Evolutionary conservation across 2,113 vertebrate species (phyloP).

Genomic region (Pyrgilauda ruficollis): DNA sequence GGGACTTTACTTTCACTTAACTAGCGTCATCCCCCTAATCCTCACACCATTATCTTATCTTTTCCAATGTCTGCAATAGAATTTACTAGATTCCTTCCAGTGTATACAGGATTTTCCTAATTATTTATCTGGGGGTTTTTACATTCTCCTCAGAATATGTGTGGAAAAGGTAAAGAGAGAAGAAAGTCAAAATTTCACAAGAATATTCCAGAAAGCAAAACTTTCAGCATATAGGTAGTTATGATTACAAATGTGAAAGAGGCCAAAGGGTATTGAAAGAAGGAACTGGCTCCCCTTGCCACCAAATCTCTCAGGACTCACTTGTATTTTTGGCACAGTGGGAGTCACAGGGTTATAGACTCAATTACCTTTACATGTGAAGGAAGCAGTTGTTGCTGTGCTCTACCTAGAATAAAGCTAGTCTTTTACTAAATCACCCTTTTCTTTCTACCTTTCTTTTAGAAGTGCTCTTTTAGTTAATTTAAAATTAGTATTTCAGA

Average conservation of each 20-base stretch:
- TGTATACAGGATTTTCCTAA: background rate
- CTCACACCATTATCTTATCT: background rate
- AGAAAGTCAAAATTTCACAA: background rate
- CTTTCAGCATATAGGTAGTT: background rate
- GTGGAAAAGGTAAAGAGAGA: background rate
- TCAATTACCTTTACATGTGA: background rate
- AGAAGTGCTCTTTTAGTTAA: background rate
- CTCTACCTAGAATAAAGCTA: background rate
- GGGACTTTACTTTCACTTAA: background rate
- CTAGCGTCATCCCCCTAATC: background rate
- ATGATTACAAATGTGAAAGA: background rate
- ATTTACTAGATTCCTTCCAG: background rate
- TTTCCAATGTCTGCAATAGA: background rate
- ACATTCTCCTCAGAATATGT: background rate
- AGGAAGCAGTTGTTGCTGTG: background rate
- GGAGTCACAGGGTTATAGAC: background rate
- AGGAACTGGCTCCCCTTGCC: background rate
- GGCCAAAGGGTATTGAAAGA: background rate
- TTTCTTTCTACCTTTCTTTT: background rate
- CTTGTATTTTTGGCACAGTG: background rate
- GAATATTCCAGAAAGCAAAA: background rate
- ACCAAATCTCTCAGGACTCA: background rate
- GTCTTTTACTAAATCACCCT: background rate
- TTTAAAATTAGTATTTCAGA: background rate
- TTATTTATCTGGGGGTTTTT: background rate